A percentile compares a stretch with the other conserved stretches of the same genome.
These are phyloP conservation scores for Danionella dracula DNA, from an alignment of 2,797 vertebrate genomes.

Conservation along the genomic window DNA sequence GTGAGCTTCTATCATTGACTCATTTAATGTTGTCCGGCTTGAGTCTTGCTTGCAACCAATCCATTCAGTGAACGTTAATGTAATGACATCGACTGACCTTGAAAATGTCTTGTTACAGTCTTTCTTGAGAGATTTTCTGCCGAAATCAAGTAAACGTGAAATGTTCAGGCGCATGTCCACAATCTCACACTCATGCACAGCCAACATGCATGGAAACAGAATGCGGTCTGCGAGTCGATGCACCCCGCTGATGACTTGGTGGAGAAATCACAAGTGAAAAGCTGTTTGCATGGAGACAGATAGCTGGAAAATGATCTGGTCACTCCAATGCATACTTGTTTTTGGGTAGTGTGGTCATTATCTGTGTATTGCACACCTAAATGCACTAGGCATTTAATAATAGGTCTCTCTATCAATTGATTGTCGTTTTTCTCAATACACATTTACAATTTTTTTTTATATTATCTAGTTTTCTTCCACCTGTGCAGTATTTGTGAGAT, in stretches of 20 bases:
- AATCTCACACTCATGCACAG: not conserved
- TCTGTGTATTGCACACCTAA: conserved; percentile 50
- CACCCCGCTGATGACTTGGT: conserved; percentile 10
- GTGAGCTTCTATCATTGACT: not conserved
- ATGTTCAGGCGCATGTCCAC: conserved; percentile 5
- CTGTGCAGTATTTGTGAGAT: not conserved
- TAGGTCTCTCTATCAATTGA: not conserved
- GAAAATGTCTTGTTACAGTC: not conserved
- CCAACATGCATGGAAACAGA: not conserved
- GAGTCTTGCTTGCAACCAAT: conserved; percentile 1
- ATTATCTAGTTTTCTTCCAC: not conserved
- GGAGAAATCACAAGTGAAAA: conserved; percentile 5
- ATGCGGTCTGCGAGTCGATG: conserved; percentile 6
- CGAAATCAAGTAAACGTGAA: not conserved
- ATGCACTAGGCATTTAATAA: conserved; percentile 59
- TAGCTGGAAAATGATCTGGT: conserved; percentile 6
- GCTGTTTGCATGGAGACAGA: conserved; percentile 7
- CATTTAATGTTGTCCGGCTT: not conserved
- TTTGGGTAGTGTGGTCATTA: no score
- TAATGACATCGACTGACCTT: conserved; percentile 20
- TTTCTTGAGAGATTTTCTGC: not conserved
- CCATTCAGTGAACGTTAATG: conserved; percentile 5
- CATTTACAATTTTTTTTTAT: not conserved
- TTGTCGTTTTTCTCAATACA: no score
- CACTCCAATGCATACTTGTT: no score